These are phyloP conservation scores for Malacoctenus gilli DNA, from an alignment of 2,797 vertebrate genomes.

Conservation along the genomic window DNA sequence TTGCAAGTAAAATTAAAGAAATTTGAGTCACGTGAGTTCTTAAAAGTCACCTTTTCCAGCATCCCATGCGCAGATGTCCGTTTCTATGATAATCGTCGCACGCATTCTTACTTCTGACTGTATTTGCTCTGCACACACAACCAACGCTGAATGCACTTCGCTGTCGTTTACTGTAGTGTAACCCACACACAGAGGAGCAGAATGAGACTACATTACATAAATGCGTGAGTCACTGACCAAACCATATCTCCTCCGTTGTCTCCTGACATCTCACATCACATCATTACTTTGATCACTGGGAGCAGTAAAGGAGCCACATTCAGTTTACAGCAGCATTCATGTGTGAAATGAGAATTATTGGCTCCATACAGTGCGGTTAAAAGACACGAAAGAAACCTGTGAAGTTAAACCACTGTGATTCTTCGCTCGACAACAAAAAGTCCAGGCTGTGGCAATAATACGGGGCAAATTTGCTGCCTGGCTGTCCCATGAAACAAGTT, in stretches of 20 bases:
- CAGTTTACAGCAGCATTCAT: slow-evolving; percentile 11
- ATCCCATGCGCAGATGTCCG: too few relatives aligned
- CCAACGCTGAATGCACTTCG: neutral
- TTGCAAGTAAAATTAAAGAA: too few relatives aligned
- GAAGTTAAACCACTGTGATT: neutral
- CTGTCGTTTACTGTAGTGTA: slow-evolving; percentile 5
- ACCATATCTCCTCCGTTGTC: slow-evolving; percentile 10
- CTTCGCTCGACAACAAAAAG: neutral
- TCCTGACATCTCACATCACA: slow-evolving; percentile 28
- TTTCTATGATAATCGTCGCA: too few relatives aligned
- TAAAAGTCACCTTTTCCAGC: too few relatives aligned
- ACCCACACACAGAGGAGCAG: slow-evolving; percentile 25
- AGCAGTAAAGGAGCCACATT: slow-evolving; percentile 19
- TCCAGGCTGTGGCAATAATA: too few relatives aligned
- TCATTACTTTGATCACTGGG: slow-evolving; percentile 17
- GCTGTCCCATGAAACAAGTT: too few relatives aligned
- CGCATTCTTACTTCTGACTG: neutral
- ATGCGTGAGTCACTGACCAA: slow-evolving; percentile 46
- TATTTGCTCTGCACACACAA: neutral
- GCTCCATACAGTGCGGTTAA: slow-evolving; percentile 4
- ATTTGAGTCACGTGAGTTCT: too few relatives aligned
- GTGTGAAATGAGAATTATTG: slow-evolving; percentile 33
- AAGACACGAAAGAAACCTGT: slow-evolving; percentile 20
- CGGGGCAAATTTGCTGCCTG: too few relatives aligned
- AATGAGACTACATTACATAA: slow-evolving; percentile 41